These are phyloP conservation scores for Conus ventricosus DNA, from an alignment of 1,140 invertebrate species.

Conservation along the genomic window DNA sequence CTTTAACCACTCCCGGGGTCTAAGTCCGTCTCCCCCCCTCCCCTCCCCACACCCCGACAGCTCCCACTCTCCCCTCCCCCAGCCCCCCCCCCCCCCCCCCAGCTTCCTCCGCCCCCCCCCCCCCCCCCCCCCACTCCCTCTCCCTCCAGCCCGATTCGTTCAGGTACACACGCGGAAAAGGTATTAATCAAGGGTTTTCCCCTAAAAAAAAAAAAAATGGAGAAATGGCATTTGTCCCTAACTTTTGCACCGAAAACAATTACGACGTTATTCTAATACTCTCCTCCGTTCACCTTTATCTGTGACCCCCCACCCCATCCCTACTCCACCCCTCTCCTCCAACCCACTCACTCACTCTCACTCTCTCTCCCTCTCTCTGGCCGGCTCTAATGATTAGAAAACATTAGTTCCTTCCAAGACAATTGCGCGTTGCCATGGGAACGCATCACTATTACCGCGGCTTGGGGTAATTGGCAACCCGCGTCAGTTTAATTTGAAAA, in stretches of 20 bases:
- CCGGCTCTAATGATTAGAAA: slow-evolving; percentile 29
- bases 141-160: no score
- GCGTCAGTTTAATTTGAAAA: slow-evolving; percentile 35
- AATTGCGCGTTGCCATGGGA: slow-evolving; percentile 29
- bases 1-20: no score
- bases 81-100: no score
- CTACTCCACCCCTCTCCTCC: not conserved
- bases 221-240: not conserved
- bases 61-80: no score
- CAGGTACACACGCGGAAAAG: no score
- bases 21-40: no score
- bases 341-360: not conserved
- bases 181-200: no score
- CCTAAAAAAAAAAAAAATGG: not conserved
- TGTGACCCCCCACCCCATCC: not conserved
- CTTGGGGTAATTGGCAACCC: slow-evolving; percentile 21
- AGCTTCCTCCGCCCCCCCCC: no score
- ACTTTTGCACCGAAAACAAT: slow-evolving; percentile 1
- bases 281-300: not conserved
- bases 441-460: slow-evolving; percentile 4
- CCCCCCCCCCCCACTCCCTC: no score
- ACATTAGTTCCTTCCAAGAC: slow-evolving; percentile 31
- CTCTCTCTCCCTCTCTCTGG: not conserved
- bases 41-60: no score
- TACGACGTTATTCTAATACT: not conserved